Evolutionary conservation across 2,113 vertebrate species (phyloP), one percentile per base, ranked within the genome.

Genomic region (Tupaia chinensis): DNA sequence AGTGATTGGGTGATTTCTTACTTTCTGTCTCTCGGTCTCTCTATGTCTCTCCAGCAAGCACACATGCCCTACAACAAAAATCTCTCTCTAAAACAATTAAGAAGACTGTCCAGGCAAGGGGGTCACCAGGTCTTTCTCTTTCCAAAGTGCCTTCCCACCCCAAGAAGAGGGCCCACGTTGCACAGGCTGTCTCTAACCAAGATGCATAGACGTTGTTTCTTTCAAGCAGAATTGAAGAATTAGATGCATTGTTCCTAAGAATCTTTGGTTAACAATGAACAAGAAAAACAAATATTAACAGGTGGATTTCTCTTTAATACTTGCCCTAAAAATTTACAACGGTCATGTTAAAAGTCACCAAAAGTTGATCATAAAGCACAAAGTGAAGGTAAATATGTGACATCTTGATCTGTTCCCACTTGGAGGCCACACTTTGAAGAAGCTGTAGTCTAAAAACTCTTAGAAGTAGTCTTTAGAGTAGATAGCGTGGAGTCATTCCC

Each of bases 221-320:
- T 69, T 73, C 14, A 20, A 73, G 9, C 13, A 17, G 22, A 29
- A 90, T 44, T 44, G 44, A 44, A 44, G 44, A 44, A 44, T 44
- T 44, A 44, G 44, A 44, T 5, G 5, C 44, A 44, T 44, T 6
- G 2, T 73, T 69, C 25, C 13, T 2, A 56, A 77, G 78, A 82
- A 27, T 22, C 69, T 79, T 78, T 17, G 66, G 73, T 74, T 84
- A 66, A 69, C 19, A 34, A 80, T 84, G 60, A 13, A 77, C 54
- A 69, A 87, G 63, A 74, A 88, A 90, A 85, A 56, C 23, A 78
- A 93, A 56, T n/a, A 79, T 78, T 61, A 82, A 34, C 70, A 44
- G 54, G 61, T 65, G 58, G 29, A 69, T 54, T 87, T 89, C 81
- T 65, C 80, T 78, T 56, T 78, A 17, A 80, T 61, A 27, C 29